Base-by-base conservation (phyloP, 35 echinoderm and acorn worm genomes). In the Heliocidaris erythrogramma region DNA sequence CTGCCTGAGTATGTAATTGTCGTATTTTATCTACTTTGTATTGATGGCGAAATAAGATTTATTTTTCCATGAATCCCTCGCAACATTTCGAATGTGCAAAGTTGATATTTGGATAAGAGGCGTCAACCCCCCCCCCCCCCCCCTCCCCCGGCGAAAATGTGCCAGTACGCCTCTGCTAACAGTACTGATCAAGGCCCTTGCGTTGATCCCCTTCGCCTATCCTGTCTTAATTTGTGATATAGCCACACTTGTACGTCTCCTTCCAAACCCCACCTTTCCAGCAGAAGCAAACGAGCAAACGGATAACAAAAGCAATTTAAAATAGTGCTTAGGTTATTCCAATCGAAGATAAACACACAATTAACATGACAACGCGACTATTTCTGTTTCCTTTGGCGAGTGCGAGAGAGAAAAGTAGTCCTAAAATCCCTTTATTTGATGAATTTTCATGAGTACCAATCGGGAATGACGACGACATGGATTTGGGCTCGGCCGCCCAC, bases 391-490 rank as follows among this genome's bases (percentile, higher is more conserved):
- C 91, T 59, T 42, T 92, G 48, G 91, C 59, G 47, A 92, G 87
- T 47, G 31, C 24, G 31, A 32, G 31, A 89, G 50, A 30, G 48
- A 92, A 92, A 92, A 50, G 48, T 92, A 92, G 91, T 49, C 49
- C 49, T 59, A 52, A 92, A 92, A 92, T 92, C 91, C 91, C 50
- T 92, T 49, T n/a, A 59, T 49, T 92, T 92, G 50, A 92, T 92
- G 49, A 92, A 92, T 92, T 92, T 92, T 92, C 91, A 92, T 92
- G 91, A 92, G 91, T 29, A 29, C 91, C 49, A 92, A 92, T 13
- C 7, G 16, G 27, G 49, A 30, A 56, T 92, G 91, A 92, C 91
- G 91, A 92, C 50, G 91, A 29, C 30, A 30, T 32, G 91, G 91
- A 92, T 92, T 92, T 92, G 91, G 87, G 32, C 47, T 48, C 29